Evolutionary conservation across 2,113 vertebrate species (phyloP), one percentile per base, ranked within the genome.

Genomic region (Onychostoma macrolepis): DNA sequence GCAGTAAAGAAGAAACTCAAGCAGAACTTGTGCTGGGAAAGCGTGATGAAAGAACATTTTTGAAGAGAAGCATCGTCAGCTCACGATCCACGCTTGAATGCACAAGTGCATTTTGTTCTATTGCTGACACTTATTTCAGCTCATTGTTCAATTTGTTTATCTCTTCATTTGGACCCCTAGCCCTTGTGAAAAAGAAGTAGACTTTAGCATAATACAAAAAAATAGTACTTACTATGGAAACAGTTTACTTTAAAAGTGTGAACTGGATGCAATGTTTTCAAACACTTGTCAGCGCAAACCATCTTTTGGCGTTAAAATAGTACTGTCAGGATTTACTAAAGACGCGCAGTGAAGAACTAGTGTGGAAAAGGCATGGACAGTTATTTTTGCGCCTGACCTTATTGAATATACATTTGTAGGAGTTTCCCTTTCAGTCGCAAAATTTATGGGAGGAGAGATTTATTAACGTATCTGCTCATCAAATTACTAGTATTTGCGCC

Each of bases 61-160:
- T 61, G 33, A 74, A 69, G 17, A 65, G 69, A 38, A 38, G 43
- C 43, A 58, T 30, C 48, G 81, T 89, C 81, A 87, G 85, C 67
- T 69, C 56, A 61, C 3, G 56, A 61, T 61, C 24, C 53, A 38
- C 21, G n/a, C 1, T 3, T 3, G 45, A 43, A n/a, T 21, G 36
- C 65, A 80, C 41, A 36, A 80, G 45, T 7, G 36, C 13, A 10
- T 50, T 56, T 36, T 36, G 15, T 4, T 50, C 48, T 56, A n/a
- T n/a, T 26, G 75, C 74, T 78, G 74, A 79, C 8, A 3, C 36
- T 19, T 61, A 26, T 56, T 50, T 28, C 21, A 13, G 41, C 74
- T 71, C 58, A 50, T 76, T 41, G 12, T 79, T 79, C n/a, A 17
- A 53, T 85, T 33, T 65, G 58, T 45, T 30, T 45, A 65, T 82